Evolutionary conservation across 2,888 invertebrate species (phyloP).

Genomic region (Calameuta pallipes): DNA sequence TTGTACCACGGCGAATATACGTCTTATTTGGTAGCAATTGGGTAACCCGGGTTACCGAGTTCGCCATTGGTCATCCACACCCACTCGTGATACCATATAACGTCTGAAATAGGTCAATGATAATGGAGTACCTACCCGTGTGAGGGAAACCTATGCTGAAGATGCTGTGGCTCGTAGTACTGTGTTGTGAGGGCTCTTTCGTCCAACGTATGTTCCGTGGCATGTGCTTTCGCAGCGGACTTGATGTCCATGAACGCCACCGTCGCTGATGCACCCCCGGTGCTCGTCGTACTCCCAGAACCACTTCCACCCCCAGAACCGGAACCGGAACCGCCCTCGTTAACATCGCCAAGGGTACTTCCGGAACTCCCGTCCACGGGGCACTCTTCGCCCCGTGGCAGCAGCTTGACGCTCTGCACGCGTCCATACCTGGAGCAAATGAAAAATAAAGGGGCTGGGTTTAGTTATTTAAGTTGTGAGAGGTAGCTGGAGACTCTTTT

Average conservation of each 20-base stretch:
- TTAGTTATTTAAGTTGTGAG: too few relatives aligned
- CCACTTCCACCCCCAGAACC: slow-evolving; percentile 56
- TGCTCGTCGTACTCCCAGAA: slow-evolving; percentile 70
- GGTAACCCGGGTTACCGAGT: too few relatives aligned
- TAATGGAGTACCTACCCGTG: slow-evolving; percentile 68
- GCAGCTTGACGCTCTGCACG: slow-evolving; percentile 95
- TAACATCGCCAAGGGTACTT: slow-evolving; percentile 68
- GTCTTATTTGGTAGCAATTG: too few relatives aligned
- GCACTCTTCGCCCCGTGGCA: slow-evolving; percentile 73
- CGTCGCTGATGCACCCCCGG: slow-evolving; percentile 82
- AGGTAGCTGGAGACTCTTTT: too few relatives aligned
- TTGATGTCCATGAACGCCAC: slow-evolving; percentile 98
- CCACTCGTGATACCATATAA: too few relatives aligned
- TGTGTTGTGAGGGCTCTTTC: slow-evolving; percentile 89
- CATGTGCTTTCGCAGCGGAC: slow-evolving; percentile 94
- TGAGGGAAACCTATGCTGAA: slow-evolving; percentile 66
- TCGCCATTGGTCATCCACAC: too few relatives aligned
- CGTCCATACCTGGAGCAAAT: slow-evolving; percentile 88
- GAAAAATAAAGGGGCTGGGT: background rate
- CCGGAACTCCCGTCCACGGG: slow-evolving; percentile 65
- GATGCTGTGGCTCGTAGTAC: slow-evolving; percentile 85
- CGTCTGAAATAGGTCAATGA: background rate
- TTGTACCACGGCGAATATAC: too few relatives aligned
- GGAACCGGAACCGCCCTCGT: slow-evolving; percentile 61
- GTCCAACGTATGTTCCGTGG: slow-evolving; percentile 89